Conservation (phyloP, 2,888 invertebrate species). For the Abrostola triplasia region DNA sequence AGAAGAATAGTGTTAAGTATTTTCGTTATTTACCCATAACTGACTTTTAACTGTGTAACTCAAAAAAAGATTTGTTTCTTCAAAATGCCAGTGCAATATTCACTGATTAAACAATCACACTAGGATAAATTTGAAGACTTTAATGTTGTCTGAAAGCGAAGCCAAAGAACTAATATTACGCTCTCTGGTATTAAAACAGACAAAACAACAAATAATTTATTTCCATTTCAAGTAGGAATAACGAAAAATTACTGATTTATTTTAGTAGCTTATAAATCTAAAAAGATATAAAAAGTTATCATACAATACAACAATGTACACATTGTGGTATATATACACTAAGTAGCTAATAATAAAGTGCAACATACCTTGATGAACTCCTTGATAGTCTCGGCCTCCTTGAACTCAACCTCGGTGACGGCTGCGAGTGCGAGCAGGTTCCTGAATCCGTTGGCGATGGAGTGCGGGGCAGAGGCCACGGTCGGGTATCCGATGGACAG, state of each 20-base stretch:
- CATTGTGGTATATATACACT: too few species aligned
- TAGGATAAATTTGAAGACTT: constrained; percentile 80
- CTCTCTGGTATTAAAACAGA: constrained; percentile 75
- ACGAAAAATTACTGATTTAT: too few species aligned
- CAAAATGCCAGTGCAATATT: constrained; percentile 80
- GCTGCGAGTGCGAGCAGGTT: constrained; percentile 99
- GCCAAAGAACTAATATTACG: constrained; percentile 62
- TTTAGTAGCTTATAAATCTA: constrained; percentile 48
- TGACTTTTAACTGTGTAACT: constrained; percentile 51
- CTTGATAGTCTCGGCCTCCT: constrained; percentile 97
- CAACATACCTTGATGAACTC: constrained; percentile 94
- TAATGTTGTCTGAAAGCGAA: constrained; percentile 80
- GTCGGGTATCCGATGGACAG: constrained; percentile 98
- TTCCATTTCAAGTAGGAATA: not conserved
- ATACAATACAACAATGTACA: too few species aligned
- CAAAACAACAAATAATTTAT: constrained; percentile 31
- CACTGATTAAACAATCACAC: constrained; percentile 64
- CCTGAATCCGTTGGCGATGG: constrained; percentile 99
- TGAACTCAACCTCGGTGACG: constrained; percentile 98
- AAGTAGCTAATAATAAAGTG: constrained; percentile 25
- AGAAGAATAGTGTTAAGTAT: not conserved
- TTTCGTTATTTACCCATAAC: not conserved
- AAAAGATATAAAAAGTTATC: too few species aligned
- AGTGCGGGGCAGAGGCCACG: constrained; percentile 98
- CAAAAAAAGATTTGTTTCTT: constrained; percentile 62